Evolutionary conservation across 2,113 vertebrate genomes (phyloP).

Genomic region (Atlantisia rogersi): DNA sequence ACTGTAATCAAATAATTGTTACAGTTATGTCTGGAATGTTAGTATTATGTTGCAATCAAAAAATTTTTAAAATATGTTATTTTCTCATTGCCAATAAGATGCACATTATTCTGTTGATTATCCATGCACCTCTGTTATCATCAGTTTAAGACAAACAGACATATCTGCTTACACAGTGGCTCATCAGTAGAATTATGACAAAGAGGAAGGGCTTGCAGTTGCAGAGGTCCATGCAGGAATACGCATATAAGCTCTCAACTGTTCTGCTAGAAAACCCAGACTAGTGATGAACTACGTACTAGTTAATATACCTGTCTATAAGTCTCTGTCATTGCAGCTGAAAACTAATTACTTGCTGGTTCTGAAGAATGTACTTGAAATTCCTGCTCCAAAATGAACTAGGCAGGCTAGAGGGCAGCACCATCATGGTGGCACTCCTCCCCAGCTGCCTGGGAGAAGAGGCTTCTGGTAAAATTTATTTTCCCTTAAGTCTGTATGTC

Average conservation of each 20-base stretch:
- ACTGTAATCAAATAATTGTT: not conserved
- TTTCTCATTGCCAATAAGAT: not conserved
- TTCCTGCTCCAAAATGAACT: not conserved
- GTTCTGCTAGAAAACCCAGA: not conserved
- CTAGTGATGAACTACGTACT: not conserved
- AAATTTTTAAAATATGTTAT: not conserved
- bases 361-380: not conserved
- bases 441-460: not conserved
- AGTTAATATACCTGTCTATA: not conserved
- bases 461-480: not conserved
- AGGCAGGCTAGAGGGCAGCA: not conserved
- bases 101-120: not conserved
- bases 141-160: not conserved
- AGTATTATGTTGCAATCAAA: not conserved
- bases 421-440: not conserved
- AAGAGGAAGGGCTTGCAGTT: not conserved
- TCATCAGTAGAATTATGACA: not conserved
- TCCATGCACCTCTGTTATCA: not conserved
- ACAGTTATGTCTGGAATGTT: not conserved
- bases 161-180: not conserved
- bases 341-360: not conserved
- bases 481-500: not conserved
- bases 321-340: not conserved
- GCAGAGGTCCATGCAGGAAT: not conserved
- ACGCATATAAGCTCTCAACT: not conserved